Base-by-base conservation (phyloP, 23 tunicate species). In the Styela clava region DNA sequence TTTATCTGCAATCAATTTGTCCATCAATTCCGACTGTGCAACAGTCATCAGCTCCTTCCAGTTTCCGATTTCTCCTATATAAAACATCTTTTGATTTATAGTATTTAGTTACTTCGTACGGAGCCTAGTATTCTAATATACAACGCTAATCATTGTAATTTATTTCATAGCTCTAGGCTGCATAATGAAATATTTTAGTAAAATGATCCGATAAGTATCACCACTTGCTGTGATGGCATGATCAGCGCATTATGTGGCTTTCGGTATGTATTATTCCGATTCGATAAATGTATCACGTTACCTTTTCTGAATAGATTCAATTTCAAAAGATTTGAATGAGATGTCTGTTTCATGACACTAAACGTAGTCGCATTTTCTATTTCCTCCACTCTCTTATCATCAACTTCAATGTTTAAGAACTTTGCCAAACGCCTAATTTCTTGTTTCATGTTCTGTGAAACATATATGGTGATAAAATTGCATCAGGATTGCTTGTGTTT, bases 11-110 rank as follows among this genome's bases (percentile, higher is more conserved):
- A 67, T 67, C 22, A 25, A 29, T 24, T 67, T 67, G 71, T 67
- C 71, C 71, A 67, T 67, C 22, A 18, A 16, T 67, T 67, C 71
- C 31, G 71, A 67, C 31, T 67, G 71, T 16, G 71, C 71, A 12
- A 67, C 71, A 25, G 71, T 67, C 16, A 67, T 18, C 24, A 1
- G 24, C 22, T 67, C 24, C 2, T 67, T 67, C 71, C 71, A 67
- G 16, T 29, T 24, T 1, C 71, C 71, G 0, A 67, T 24, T 67
- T 67, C 24, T 0, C 71, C 71, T 67, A 22, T 25, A 22, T 1
- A 22, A 24, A 1, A 12, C 12, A 44, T n/a, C n/a, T n/a, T n/a
- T n/a, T n/a, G n/a, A n/a, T n/a, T n/a, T n/a, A n/a, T n/a, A n/a
- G n/a, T n/a, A n/a, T n/a, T n/a, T n/a, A n/a, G n/a, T n/a, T n/a